These are phyloP conservation scores for Linyphia triangularis DNA, from an alignment of 2,888 invertebrate species.

Conservation along the genomic window DNA sequence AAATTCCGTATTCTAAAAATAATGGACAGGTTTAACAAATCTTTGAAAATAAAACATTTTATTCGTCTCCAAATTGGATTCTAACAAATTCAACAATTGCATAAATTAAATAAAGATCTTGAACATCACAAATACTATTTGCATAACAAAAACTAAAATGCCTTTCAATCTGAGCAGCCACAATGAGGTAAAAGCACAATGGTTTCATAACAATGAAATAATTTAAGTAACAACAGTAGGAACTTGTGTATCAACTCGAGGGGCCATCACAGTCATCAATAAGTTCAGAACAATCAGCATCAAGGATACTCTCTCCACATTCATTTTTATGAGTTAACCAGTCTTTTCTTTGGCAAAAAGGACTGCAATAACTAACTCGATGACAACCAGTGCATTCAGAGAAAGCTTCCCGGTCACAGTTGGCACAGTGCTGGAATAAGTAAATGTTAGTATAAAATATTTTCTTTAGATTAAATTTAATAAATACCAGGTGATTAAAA, in stretches of 20 bases:
- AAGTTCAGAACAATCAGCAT: slow-evolving; percentile 54
- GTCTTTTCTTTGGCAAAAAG: slow-evolving; percentile 93
- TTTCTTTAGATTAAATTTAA: too few relatives aligned
- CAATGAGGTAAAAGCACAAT: not conserved
- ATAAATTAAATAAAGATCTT: not conserved
- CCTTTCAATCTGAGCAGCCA: not conserved
- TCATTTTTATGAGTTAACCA: slow-evolving; percentile 88
- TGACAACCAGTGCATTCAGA: slow-evolving; percentile 93
- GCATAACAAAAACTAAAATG: not conserved
- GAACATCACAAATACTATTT: not conserved
- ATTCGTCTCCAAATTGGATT: not conserved
- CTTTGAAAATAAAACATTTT: slow-evolving; percentile 1
- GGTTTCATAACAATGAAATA: too few relatives aligned
- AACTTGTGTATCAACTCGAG: slow-evolving; percentile 38
- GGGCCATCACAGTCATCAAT: slow-evolving; percentile 52
- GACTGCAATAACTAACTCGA: slow-evolving; percentile 92
- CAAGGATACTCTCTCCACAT: slow-evolving; percentile 64
- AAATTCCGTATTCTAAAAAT: too few relatives aligned
- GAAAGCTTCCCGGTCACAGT: slow-evolving; percentile 92
- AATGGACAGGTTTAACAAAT: too few relatives aligned
- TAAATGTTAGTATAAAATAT: slow-evolving; percentile 12
- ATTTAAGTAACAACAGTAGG: not conserved
- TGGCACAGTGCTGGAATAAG: slow-evolving; percentile 86
- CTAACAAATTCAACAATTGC: not conserved
- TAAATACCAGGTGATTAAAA: too few relatives aligned